Conservation (phyloP, 1,140 invertebrate species). For the Zaprionus camerounensis region DNA sequence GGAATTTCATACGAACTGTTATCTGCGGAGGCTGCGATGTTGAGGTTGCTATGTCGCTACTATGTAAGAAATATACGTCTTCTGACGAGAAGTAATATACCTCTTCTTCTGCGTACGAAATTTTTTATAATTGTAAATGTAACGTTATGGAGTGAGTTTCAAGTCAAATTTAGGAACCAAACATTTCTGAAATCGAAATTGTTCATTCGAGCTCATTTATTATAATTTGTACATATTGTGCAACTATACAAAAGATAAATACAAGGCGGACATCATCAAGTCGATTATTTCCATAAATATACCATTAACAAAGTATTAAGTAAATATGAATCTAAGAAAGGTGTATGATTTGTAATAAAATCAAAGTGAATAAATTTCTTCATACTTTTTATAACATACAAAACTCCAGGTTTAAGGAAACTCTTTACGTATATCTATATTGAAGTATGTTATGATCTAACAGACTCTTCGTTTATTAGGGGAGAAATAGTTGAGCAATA, state of each 20-base stretch:
- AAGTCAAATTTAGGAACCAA: neutral
- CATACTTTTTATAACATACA: slow-evolving; percentile 43
- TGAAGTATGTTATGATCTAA: neutral
- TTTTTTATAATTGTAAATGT: neutral
- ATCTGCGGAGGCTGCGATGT: neutral
- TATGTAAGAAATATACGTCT: too few species aligned
- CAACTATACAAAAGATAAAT: too few species aligned
- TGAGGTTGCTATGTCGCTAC: accelerated
- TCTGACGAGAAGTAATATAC: neutral
- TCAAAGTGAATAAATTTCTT: neutral
- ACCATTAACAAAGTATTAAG: too few species aligned
- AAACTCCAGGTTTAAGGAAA: slow-evolving; percentile 30
- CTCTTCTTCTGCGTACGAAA: neutral
- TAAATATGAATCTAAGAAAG: neutral
- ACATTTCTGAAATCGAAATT: too few species aligned
- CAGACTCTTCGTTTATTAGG: neutral
- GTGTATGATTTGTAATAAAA: neutral
- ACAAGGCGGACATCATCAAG: too few species aligned
- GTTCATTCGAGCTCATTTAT: too few species aligned
- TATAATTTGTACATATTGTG: too few species aligned
- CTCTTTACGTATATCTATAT: neutral
- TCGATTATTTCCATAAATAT: too few species aligned
- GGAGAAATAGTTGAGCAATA: neutral
- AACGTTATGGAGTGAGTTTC: too few species aligned
- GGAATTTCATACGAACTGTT: slow-evolving; percentile 6